Conservation (phyloP, 2,113 vertebrate species). For the Zingel zingel region DNA sequence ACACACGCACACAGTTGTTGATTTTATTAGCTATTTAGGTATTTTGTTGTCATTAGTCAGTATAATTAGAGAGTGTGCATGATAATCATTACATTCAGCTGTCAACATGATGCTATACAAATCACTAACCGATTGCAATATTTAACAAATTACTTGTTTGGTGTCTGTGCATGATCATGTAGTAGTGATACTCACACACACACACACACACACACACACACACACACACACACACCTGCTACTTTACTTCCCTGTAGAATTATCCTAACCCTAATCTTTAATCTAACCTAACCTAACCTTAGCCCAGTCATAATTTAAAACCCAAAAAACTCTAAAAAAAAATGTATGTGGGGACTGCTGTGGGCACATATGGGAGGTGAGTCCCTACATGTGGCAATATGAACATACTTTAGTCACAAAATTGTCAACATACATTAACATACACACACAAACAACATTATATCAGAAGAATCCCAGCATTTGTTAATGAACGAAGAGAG, state of each 20-base stretch:
- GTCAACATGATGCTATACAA: neutral
- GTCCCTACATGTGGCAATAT: neutral
- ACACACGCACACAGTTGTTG: neutral
- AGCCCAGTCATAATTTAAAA: neutral
- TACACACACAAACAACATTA: constrained; percentile 12
- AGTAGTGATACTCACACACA: neutral
- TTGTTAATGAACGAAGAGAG: constrained; percentile 35
- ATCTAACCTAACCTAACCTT: neutral
- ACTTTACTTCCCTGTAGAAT: constrained; percentile 26
- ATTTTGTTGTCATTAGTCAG: neutral
- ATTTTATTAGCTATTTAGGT: neutral
- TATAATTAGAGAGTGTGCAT: neutral
- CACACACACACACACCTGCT: constrained; percentile 12
- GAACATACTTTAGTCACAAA: neutral
- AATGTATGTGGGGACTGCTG: constrained; percentile 1
- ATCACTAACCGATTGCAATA: neutral
- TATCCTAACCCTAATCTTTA: constrained; percentile 33
- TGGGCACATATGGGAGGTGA: neutral
- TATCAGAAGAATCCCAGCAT: constrained; percentile 28
- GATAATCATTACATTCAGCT: neutral
- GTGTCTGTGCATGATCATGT: neutral
- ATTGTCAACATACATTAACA: neutral
- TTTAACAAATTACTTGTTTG: constrained; percentile 3
- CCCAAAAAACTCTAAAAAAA: constrained; percentile 27
- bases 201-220: constrained; percentile 11